Evolutionary conservation across 2,888 invertebrate genomes (phyloP).

Genomic region (Cerastoderma edule): DNA sequence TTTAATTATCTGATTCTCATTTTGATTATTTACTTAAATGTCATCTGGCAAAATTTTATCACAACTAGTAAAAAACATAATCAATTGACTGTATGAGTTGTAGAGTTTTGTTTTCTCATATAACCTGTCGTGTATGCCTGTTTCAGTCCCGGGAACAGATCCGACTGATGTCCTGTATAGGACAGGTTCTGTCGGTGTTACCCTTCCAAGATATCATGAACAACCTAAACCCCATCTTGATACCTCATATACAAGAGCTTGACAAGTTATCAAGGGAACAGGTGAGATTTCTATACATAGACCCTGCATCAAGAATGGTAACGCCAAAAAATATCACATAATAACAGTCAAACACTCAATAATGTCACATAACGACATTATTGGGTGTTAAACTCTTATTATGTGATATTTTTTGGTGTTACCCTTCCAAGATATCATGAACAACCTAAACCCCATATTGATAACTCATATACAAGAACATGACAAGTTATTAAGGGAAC

Average conservation of each 20-base stretch:
- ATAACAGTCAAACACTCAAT: too few species aligned
- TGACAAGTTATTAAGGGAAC: conserved; percentile 82
- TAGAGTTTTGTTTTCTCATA: neutral
- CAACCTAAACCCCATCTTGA: conserved; percentile 89
- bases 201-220: conserved; percentile 87
- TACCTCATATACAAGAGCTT: conserved; percentile 85
- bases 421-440: conserved; percentile 87
- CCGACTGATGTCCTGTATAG: conserved; percentile 91
- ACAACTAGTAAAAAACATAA: neutral
- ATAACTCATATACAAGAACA: conserved; percentile 85
- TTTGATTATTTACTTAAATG: too few species aligned
- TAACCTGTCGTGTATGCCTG: neutral
- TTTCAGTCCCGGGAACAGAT: conserved; percentile 88
- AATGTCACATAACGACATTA: too few species aligned
- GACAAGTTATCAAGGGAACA: conserved; percentile 82
- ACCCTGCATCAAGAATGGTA: too few species aligned
- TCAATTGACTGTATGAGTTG: neutral
- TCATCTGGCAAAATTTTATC: too few species aligned
- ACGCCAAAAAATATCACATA: too few species aligned
- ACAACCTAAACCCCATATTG: conserved; percentile 89
- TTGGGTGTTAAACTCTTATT: too few species aligned
- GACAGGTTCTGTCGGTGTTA: conserved; percentile 89
- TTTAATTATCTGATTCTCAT: too few species aligned
- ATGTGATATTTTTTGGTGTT: conserved; percentile 89
- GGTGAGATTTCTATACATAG: conserved; percentile 82